These are phyloP conservation scores for Rafetus swinhoei DNA, from an alignment of 2,113 vertebrate genomes.

Conservation along the genomic window DNA sequence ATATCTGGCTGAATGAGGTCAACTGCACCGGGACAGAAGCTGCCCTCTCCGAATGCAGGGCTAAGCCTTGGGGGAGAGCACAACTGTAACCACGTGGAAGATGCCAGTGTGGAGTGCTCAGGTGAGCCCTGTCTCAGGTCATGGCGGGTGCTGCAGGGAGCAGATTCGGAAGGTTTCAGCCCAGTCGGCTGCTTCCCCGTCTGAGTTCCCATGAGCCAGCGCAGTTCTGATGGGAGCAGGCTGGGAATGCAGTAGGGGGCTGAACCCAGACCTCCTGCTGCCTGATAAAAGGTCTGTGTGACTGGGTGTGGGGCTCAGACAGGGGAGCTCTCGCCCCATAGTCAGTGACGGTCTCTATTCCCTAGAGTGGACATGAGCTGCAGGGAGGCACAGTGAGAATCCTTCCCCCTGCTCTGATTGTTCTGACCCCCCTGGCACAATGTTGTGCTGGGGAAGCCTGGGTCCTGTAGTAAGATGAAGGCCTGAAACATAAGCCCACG, in stretches of 20 bases:
- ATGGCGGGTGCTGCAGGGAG: not conserved
- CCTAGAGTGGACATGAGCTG: not conserved
- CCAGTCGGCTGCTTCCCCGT: not conserved
- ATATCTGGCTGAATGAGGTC: constrained; percentile 7
- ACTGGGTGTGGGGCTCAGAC: too few relatives aligned
- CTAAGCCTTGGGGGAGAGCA: not conserved
- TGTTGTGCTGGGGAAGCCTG: not conserved
- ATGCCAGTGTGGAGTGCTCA: not conserved
- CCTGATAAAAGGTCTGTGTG: not conserved
- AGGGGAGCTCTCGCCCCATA: not conserved
- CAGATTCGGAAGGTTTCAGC: not conserved
- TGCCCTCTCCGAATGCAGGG: not conserved
- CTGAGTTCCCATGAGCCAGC: not conserved
- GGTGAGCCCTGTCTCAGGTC: constrained; percentile 7
- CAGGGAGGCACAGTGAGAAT: rapidly evolving
- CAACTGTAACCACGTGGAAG: not conserved
- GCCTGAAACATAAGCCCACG: too few relatives aligned
- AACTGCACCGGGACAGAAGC: not conserved
- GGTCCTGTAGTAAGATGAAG: not conserved
- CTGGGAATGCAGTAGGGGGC: not conserved
- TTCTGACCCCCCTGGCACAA: too few relatives aligned
- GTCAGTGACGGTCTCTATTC: not conserved
- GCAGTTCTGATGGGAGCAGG: not conserved
- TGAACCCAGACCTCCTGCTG: not conserved
- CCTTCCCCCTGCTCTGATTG: rapidly evolving